These are phyloP conservation scores for Mesorhabditis sp. DNA, from an alignment of 2,888 invertebrate species.

Conservation along the genomic window DNA sequence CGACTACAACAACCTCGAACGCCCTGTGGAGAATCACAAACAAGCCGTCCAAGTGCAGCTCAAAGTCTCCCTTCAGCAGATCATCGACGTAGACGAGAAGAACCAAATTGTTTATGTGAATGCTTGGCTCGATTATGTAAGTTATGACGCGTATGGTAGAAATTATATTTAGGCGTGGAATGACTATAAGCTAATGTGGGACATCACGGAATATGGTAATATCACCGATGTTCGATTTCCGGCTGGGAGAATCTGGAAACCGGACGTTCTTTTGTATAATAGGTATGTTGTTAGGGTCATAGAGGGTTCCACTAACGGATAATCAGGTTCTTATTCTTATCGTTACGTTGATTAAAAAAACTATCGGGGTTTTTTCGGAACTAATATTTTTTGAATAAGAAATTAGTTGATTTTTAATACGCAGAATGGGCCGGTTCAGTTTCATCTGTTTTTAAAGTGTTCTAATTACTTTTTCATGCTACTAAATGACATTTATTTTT, in stretches of 20 bases:
- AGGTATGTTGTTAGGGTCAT: constrained; percentile 16
- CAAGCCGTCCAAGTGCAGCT: constrained; percentile 46
- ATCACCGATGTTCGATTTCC: constrained; percentile 55
- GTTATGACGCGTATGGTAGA: background rate
- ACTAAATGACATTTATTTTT: no score
- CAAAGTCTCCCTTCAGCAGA: constrained; percentile 54
- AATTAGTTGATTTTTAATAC: no score
- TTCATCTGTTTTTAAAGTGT: no score
- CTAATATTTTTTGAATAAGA: no score
- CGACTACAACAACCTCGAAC: constrained; percentile 51
- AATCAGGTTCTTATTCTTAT: no score
- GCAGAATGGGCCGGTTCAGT: no score
- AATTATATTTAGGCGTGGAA: constrained; percentile 43
- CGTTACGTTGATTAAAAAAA: no score
- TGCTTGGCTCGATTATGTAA: constrained; percentile 53
- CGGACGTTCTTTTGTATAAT: constrained; percentile 48
- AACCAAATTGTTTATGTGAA: constrained; percentile 56
- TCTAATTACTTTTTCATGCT: no score
- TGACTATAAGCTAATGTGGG: constrained; percentile 56
- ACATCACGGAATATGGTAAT: constrained; percentile 52
- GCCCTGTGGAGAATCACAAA: constrained; percentile 54
- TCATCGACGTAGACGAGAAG: constrained; percentile 57
- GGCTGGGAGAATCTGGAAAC: constrained; percentile 56
- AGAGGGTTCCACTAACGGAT: no score
- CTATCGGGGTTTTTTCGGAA: no score